A percentile compares a stretch with the other conserved stretches of the same genome.
Conservation (phyloP, 2,797 vertebrate species). For the Cetoscarus ocellatus region DNA sequence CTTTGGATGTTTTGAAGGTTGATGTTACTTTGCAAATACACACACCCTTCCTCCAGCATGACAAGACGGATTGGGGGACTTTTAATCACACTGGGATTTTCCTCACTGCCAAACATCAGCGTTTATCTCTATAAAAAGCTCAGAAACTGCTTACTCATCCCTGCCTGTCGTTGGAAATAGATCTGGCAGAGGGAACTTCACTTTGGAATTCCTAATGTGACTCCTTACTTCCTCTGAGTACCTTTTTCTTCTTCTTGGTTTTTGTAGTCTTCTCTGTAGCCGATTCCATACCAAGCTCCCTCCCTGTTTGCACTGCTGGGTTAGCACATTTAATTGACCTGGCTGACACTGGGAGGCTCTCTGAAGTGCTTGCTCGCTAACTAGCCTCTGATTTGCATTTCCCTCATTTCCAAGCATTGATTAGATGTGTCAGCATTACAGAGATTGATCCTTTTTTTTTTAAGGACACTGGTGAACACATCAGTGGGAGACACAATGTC, state of each 20-base stretch:
- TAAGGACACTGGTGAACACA: slow-evolving; percentile 56
- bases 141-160: slow-evolving; percentile 68
- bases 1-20: slow-evolving; percentile 40
- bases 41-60: slow-evolving; percentile 31
- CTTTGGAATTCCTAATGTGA: slow-evolving; percentile 44
- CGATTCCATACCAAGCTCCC: slow-evolving; percentile 50
- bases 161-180: slow-evolving; percentile 56
- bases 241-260: slow-evolving; percentile 38
- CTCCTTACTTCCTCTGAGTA: slow-evolving; percentile 46
- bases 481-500: slow-evolving; percentile 46
- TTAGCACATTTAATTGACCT: slow-evolving; percentile 68
- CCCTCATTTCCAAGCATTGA: slow-evolving; percentile 80
- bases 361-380: slow-evolving; percentile 76
- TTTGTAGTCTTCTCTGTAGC: slow-evolving; percentile 41
- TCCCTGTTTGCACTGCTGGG: slow-evolving; percentile 37
- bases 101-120: slow-evolving; percentile 57
- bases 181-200: slow-evolving; percentile 35
- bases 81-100: slow-evolving; percentile 69
- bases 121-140: slow-evolving; percentile 61
- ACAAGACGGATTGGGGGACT: slow-evolving; percentile 57
- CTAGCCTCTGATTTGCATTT: slow-evolving; percentile 82
- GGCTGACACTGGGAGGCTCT: slow-evolving; percentile 59
- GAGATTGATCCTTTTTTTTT: slow-evolving; percentile 72
- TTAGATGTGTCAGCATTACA: slow-evolving; percentile 76
- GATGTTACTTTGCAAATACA: slow-evolving; percentile 49